phyloP scores from a whole-genome alignment of 2,113 vertebrate genomes.

The Anhinga rufa region DNA sequence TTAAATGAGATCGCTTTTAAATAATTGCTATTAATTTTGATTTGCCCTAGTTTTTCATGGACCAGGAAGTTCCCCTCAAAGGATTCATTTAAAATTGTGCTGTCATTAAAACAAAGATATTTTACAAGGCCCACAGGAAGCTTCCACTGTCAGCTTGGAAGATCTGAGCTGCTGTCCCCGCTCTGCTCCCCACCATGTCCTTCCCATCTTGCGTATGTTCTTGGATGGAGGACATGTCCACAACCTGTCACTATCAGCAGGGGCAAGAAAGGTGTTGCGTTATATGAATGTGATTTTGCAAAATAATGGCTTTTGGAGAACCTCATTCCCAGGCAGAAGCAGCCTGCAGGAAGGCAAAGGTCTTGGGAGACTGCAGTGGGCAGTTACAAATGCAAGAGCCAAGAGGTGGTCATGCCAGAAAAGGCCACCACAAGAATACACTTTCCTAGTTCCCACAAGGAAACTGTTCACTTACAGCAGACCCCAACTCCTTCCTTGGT shows the following conservation, averaged over 20 bases:
- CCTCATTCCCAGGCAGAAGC: not conserved
- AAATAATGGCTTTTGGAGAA: not conserved
- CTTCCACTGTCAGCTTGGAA: not conserved
- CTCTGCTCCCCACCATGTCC: rapidly evolving
- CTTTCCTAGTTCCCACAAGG: not conserved
- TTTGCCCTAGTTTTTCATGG: not conserved
- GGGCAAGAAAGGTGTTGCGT: rapidly evolving
- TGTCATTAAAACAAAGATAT: not conserved
- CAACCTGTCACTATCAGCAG: not conserved
- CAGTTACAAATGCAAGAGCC: not conserved
- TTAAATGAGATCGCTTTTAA: not conserved
- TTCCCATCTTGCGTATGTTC: not conserved
- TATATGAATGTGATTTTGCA: not conserved
- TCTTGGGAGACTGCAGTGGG: not conserved
- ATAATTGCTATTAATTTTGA: not conserved
- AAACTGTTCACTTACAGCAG: not conserved
- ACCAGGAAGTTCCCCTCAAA: not conserved
- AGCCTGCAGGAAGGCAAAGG: not conserved
- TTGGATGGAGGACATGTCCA: not conserved
- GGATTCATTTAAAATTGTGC: not conserved
- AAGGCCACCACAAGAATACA: not conserved
- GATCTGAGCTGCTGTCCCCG: not conserved
- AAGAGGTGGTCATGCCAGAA: not conserved
- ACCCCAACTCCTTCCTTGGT: not conserved
- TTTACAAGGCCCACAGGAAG: not conserved